Conservation (phyloP, 1,140 invertebrate genomes). For the Brachionus manjavacas region DNA sequence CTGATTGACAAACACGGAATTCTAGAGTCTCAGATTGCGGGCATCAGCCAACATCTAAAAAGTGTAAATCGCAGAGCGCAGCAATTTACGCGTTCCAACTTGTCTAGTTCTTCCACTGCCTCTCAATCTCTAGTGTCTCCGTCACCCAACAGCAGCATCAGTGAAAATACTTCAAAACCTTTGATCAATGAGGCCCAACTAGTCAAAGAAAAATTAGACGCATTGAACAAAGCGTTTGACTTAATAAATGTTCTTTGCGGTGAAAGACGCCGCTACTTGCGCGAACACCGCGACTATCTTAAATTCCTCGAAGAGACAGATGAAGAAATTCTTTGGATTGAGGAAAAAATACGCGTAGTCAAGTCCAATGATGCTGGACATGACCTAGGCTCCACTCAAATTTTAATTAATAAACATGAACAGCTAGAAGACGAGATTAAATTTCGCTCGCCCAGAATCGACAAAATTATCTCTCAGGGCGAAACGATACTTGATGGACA, state of each 20-base stretch:
- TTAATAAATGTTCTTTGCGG: conserved; percentile 66
- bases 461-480: conserved; percentile 70
- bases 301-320: conserved; percentile 98
- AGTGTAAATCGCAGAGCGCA: conserved; percentile 60
- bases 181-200: conserved; percentile 63
- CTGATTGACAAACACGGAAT: conserved; percentile 84
- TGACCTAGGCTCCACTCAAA: conserved; percentile 80
- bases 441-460: conserved; percentile 71
- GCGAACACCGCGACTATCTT: conserved; percentile 85
- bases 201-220: conserved; percentile 66
- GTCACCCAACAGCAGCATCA: conserved; percentile 48
- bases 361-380: conserved; percentile 74
- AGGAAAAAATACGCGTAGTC: conserved; percentile 95
- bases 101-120: background rate
- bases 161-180: conserved; percentile 54
- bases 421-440: conserved; percentile 84
- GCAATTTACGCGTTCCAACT: conserved; percentile 22
- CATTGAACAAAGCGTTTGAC: conserved; percentile 68
- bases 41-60: conserved; percentile 63
- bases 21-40: conserved; percentile 71
- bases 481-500: conserved; percentile 73
- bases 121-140: background rate
- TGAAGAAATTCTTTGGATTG: conserved; percentile 97
- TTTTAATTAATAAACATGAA: conserved; percentile 88
- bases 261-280: conserved; percentile 72